Evolutionary conservation across 2,797 vertebrate species (phyloP), one percentile per base, ranked within the genome.

Genomic region (Phataginus tricuspis): DNA sequence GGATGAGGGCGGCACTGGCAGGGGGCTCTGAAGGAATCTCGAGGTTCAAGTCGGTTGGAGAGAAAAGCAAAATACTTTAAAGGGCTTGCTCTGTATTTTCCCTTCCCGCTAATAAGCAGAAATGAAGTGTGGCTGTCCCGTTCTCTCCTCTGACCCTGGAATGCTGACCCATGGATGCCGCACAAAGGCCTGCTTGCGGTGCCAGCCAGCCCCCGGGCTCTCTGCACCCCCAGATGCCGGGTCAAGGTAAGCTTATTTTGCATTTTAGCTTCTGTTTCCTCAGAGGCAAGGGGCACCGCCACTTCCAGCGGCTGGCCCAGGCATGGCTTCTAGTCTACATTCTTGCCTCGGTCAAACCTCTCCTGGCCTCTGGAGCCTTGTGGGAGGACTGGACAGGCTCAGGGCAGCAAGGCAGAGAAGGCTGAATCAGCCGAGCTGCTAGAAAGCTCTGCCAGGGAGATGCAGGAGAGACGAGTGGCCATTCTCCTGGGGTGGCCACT

Each of bases 1-100:
- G 85, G 66, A n/a, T 2, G 1, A 18, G 13, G 77, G 63, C 45
- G 8, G 85, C 11, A 0, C 0, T 10, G 84, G 42, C n/a, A 39
- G 82, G 0, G 4, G 75, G 49, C 77, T 83, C 83, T 23, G 42
- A 12, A 68, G 94, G 86, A 29, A 82, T 86, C 7, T 94, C 68
- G 18, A 86, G 88, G 63, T 16, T 89, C 79, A 42, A 53, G 94
- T 78, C 53, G 31, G 29, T 72, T 27, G 45, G 59, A 55, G 37
- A 80, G 51, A 59, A 78, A 74, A 55, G 59, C 79, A 18, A 69
- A 82, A n/a, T 23, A 37, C n/a, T 53, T 7, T 37, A 53, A 86
- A 66, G 79, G 53, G 77, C 89, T 66, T 0, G 1, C 57, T 71
- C 42, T 45, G 27, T 7, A 5, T 29, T 8, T 25, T 10, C 49